Evolutionary conservation across 2,113 vertebrate genomes (phyloP).

Genomic region (Sclerurus mexicanus): DNA sequence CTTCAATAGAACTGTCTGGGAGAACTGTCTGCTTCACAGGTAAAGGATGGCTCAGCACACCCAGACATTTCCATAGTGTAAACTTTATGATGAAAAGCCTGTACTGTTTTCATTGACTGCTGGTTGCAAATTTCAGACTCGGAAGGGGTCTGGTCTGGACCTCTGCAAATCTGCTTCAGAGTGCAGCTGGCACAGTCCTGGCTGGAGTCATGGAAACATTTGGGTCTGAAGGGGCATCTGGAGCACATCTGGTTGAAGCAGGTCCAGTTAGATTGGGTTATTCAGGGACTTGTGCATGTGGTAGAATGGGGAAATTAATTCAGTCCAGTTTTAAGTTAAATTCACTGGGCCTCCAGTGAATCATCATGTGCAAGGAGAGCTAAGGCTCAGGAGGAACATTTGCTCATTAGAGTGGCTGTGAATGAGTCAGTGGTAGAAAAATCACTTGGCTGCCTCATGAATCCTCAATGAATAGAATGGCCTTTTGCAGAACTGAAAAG

Average conservation of each 20-base stretch:
- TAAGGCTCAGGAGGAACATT: neutral
- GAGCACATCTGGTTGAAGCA: neutral
- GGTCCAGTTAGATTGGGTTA: neutral
- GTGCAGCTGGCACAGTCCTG: rapidly evolving
- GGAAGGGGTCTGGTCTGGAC: neutral
- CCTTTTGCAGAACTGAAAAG: neutral
- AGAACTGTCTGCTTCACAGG: neutral
- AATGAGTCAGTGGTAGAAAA: neutral
- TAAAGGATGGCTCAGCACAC: neutral
- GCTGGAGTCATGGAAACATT: neutral
- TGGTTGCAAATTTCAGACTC: neutral
- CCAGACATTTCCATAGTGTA: neutral
- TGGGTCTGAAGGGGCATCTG: neutral
- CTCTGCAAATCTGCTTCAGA: neutral
- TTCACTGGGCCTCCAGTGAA: neutral
- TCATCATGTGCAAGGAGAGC: neutral
- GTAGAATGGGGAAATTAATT: neutral
- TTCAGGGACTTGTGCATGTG: neutral
- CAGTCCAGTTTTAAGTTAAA: neutral
- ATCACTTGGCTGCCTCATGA: neutral
- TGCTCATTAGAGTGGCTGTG: neutral
- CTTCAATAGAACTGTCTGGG: neutral
- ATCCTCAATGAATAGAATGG: neutral
- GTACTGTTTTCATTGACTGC: neutral
- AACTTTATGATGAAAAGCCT: neutral